Evolutionary conservation across 2,888 invertebrate genomes (phyloP).

Genomic region (Cacoxenus indagator): DNA sequence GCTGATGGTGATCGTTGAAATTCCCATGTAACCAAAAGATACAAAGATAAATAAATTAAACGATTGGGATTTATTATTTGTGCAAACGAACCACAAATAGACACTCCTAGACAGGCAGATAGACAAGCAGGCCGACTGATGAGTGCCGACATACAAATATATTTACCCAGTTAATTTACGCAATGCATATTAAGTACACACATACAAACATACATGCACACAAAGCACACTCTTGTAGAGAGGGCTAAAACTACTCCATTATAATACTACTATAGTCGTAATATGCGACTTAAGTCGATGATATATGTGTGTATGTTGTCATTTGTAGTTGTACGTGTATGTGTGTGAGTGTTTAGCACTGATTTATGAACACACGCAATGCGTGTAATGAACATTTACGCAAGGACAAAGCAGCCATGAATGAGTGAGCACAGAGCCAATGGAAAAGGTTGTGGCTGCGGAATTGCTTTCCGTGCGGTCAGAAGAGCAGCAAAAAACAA

Average conservation of each 20-base stretch:
- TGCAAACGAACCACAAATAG: constrained; percentile 3
- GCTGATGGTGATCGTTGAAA: constrained; percentile 11
- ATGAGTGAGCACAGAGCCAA: neutral
- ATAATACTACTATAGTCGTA: too few species aligned
- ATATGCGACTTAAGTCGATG: constrained; percentile 7
- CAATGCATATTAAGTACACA: constrained; percentile 10
- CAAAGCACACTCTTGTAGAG: neutral
- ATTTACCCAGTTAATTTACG: constrained; percentile 11
- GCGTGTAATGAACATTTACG: constrained; percentile 13
- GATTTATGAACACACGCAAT: constrained; percentile 40
- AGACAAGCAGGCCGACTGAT: neutral
- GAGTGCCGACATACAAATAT: neutral
- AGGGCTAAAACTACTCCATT: too few species aligned
- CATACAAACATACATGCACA: neutral
- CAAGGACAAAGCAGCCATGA: neutral
- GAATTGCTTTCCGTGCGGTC: neutral
- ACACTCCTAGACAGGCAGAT: neutral
- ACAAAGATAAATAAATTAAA: constrained; percentile 37
- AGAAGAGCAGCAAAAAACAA: neutral
- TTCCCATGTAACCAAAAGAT: constrained; percentile 21
- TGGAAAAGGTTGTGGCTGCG: neutral
- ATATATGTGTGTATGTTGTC: neutral
- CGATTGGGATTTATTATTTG: constrained; percentile 39
- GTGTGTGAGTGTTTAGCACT: constrained; percentile 27
- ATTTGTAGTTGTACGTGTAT: neutral